Evolutionary conservation across 64 coral and sea anemone genomes (phyloP).

Genomic region (Actinia equina): DNA sequence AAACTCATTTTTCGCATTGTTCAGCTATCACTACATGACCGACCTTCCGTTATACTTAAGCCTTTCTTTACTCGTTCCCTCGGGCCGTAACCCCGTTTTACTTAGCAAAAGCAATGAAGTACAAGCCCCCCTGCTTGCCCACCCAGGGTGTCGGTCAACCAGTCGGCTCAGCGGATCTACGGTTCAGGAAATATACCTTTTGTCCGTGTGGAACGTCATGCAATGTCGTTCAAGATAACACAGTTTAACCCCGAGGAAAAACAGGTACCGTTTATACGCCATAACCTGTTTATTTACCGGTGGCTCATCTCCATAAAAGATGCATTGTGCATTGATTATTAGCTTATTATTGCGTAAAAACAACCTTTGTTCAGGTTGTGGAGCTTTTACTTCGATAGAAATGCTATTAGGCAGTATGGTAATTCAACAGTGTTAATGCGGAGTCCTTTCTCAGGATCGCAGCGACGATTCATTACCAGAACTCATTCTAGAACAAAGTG

Average conservation of each 20-base stretch:
- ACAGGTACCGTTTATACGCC: neutral
- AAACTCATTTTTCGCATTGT: too few species aligned
- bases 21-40: too few species aligned
- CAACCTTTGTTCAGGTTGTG: too few species aligned
- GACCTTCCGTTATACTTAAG: neutral
- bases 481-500: too few species aligned
- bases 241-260: neutral
- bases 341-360: too few species aligned
- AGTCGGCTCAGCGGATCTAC: neutral
- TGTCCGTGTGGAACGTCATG: neutral
- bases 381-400: too few species aligned
- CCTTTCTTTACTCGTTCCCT: neutral
- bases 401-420: too few species aligned
- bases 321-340: too few species aligned
- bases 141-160: neutral
- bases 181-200: neutral
- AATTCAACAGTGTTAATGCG: too few species aligned
- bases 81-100: neutral
- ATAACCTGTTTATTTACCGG: neutral
- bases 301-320: neutral
- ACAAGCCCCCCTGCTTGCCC: neutral
- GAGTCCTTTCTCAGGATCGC: too few species aligned
- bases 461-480: too few species aligned
- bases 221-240: neutral
- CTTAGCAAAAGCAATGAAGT: neutral